These are phyloP conservation scores for Kradibia gibbosae DNA, from an alignment of 1,140 invertebrate species.

Conservation along the genomic window DNA sequence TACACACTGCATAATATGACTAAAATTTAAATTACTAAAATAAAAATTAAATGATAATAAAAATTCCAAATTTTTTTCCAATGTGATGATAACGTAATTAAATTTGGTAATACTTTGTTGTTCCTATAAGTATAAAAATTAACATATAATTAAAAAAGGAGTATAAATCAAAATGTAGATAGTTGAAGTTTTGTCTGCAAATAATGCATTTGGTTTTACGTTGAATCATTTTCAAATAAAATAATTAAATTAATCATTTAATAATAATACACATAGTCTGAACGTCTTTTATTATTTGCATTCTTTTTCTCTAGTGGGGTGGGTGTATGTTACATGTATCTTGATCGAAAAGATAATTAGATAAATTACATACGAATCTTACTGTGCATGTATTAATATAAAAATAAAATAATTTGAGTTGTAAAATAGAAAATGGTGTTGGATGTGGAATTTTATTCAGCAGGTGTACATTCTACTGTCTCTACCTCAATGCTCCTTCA, in stretches of 20 bases:
- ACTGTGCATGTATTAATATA: not conserved
- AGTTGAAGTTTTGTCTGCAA: not conserved
- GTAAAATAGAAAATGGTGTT: slow-evolving; percentile 21
- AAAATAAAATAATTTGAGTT: slow-evolving; percentile 3
- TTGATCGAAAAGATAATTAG: not conserved
- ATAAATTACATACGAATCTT: not conserved
- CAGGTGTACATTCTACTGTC: not conserved
- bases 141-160: too few species aligned
- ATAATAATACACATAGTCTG: not conserved
- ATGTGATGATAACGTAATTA: too few species aligned
- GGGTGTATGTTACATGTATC: not conserved
- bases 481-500: slow-evolving; percentile 10
- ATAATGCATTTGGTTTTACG: not conserved
- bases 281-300: not conserved
- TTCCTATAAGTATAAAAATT: too few species aligned
- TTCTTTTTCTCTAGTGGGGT: not conserved
- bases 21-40: too few species aligned
- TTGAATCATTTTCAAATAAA: not conserved
- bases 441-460: slow-evolving; percentile 37
- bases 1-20: too few species aligned
- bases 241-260: slow-evolving; percentile 19
- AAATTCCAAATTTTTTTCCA: too few species aligned
- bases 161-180: too few species aligned
- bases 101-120: too few species aligned
- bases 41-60: too few species aligned